phyloP scores from a whole-genome alignment of 2,113 vertebrate species.

The Sylvietta virens region DNA sequence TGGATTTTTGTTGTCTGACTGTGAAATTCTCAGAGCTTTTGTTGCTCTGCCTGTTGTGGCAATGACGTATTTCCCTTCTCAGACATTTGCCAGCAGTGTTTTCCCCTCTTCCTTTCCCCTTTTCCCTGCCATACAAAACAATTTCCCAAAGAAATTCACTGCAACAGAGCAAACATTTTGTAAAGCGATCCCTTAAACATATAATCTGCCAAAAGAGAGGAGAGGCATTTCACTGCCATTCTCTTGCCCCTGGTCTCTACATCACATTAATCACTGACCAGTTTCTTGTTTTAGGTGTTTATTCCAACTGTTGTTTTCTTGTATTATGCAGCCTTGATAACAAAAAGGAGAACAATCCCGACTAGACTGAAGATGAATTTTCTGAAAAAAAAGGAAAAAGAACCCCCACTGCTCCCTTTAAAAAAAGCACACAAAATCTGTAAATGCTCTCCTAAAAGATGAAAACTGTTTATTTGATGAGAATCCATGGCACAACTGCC shows the following conservation, averaged over 20 bases:
- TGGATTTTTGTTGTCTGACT: background rate
- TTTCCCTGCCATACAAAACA: background rate
- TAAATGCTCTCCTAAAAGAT: background rate
- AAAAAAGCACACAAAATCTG: background rate
- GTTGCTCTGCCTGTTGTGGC: background rate
- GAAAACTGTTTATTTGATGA: background rate
- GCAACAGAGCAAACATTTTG: background rate
- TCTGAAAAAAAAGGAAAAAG: background rate
- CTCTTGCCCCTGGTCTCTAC: background rate
- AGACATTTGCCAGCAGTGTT: background rate
- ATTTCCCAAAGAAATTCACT: background rate
- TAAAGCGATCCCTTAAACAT: background rate
- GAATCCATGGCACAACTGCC: rapidly evolving
- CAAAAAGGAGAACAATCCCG: background rate
- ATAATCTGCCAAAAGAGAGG: background rate
- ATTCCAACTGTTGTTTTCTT: background rate
- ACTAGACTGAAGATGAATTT: background rate
- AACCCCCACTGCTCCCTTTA: background rate
- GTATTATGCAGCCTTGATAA: background rate
- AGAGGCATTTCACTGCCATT: background rate
- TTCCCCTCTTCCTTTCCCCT: background rate
- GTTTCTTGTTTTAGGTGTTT: background rate
- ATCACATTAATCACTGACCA: background rate
- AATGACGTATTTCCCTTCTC: background rate
- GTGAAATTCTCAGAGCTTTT: background rate